Base-by-base conservation (phyloP, 2,113 vertebrate species). In the Otocyon megalotis region DNA sequence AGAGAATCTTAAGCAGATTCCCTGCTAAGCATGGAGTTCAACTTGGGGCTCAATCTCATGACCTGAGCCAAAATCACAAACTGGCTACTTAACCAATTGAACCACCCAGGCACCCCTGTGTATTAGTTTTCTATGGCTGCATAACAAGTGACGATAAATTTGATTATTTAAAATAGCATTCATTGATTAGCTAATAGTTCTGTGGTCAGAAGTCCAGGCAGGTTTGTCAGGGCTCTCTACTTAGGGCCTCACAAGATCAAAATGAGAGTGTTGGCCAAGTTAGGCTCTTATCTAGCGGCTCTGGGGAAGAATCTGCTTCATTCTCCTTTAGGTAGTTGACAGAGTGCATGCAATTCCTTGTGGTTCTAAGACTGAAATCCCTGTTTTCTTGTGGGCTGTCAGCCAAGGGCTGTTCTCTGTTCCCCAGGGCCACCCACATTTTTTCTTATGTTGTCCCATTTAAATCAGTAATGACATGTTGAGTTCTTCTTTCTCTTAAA, bases 191-290 rank as follows among this genome's bases (percentile, higher is more conserved):
- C 30, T 65, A 15, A 50, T 48, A 50, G 63, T 93, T 93, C 50
- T 82, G 8, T 30, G 74, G 65, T 95, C n/a, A 90, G 60, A 69
- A 96, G 81, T 92, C 67, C 24, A 60, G 85, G 35, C 37, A 85
- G 30, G 63, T 32, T 92, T 85, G 10, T 62, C 4, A 22, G 32
- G 10, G 28, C 16, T 90, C 6, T 90, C 48, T 90, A 43, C 35
- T 80, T 72, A 50, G 54, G 63, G n/a, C 89, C 79, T 85, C 24
- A 43, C 13, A 50, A 95, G 28, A 9, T 94, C 11, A 37, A 53
- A 63, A 32, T 92, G 9, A 63, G 89, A 62, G 35, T 53, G 12
- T 69, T 12, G 30, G 72, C 22, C 53, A 87, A 71, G 28, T 35
- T 79, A 35, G 77, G 74, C 48, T 93, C 71, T 80, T 93, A 26